Conservation (phyloP, 2,113 vertebrate genomes). For the Laterallus jamaicensis region DNA sequence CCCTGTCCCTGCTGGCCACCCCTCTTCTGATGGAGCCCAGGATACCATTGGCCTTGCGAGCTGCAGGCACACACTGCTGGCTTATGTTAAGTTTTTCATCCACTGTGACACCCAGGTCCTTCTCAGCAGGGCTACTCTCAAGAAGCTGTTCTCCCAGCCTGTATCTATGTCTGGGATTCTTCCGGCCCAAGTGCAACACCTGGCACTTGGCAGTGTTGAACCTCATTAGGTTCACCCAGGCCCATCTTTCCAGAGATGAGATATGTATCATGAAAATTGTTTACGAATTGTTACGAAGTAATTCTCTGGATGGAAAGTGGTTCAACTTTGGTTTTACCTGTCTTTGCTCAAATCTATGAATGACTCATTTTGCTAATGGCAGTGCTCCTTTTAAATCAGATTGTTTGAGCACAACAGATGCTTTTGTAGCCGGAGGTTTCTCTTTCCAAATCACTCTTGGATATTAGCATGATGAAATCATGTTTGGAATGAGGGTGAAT, state of each 20-base stretch:
- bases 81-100: too few relatives aligned
- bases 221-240: too few relatives aligned
- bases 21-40: too few relatives aligned
- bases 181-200: too few relatives aligned
- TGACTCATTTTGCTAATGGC: constrained; percentile 24
- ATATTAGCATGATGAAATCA: constrained; percentile 2
- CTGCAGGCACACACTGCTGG: too few relatives aligned
- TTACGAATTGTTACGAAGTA: not conserved
- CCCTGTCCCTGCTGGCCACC: too few relatives aligned
- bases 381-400: not conserved
- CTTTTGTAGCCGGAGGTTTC: not conserved
- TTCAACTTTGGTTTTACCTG: not conserved
- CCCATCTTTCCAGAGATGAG: not conserved
- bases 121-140: too few relatives aligned
- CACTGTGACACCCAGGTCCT: too few relatives aligned
- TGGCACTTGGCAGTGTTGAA: too few relatives aligned
- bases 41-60: too few relatives aligned
- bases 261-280: not conserved
- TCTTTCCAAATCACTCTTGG: constrained; percentile 8
- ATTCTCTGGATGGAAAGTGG: not conserved
- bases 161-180: too few relatives aligned
- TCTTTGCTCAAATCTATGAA: not conserved
- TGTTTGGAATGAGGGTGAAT: constrained; percentile 6
- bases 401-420: constrained; percentile 16
- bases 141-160: too few relatives aligned